These are phyloP conservation scores for Folsomia candida DNA, from an alignment of 2,888 invertebrate species.

Conservation along the genomic window DNA sequence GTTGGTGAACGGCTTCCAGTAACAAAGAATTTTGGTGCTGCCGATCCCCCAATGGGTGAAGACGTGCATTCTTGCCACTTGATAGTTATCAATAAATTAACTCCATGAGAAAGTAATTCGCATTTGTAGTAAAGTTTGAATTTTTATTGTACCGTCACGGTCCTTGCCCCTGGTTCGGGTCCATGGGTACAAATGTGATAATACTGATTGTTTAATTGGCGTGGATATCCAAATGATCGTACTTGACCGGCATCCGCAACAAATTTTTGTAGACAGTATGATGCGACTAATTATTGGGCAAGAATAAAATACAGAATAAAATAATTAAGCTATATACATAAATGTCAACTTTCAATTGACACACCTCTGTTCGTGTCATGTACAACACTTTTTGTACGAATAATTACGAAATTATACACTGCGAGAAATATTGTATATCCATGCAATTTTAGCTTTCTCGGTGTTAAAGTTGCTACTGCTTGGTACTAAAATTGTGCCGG, in stretches of 20 bases:
- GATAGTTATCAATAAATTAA: too few species aligned
- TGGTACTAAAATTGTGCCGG: too few species aligned
- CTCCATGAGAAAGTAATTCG: too few species aligned
- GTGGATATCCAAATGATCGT: background rate
- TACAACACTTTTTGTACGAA: too few species aligned
- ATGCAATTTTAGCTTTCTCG: too few species aligned
- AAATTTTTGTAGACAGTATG: background rate
- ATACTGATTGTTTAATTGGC: background rate
- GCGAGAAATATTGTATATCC: too few species aligned
- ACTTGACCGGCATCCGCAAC: background rate
- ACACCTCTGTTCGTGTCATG: too few species aligned
- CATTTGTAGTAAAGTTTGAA: too few species aligned
- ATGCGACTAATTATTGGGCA: background rate
- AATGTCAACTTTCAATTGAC: too few species aligned
- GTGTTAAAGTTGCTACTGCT: too few species aligned
- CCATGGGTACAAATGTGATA: background rate
- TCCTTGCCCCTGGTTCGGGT: background rate
- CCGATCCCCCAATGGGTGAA: background rate
- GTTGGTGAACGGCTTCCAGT: background rate
- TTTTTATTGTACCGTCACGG: background rate
- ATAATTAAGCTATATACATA: too few species aligned
- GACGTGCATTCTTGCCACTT: background rate
- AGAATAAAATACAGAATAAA: background rate
- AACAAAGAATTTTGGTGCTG: background rate
- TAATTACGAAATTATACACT: too few species aligned